A percentile compares a stretch with the other conserved stretches of the same genome.
phyloP scores from a whole-genome alignment of 2,113 vertebrate species.

The Siniperca knerii region DNA sequence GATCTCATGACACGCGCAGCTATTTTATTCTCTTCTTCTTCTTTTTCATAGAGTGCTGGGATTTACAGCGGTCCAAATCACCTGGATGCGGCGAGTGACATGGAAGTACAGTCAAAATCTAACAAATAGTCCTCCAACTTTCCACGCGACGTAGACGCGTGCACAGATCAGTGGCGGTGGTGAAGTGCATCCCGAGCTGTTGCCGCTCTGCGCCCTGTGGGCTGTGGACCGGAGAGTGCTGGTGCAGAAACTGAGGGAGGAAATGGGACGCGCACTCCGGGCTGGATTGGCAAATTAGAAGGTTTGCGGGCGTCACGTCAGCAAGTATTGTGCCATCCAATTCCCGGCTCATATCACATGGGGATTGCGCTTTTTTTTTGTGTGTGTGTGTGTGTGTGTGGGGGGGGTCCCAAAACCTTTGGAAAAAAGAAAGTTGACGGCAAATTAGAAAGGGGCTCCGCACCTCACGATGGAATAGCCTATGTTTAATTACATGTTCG shows the following conservation, averaged over 20 bases:
- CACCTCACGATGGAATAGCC: background rate
- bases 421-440: constrained; percentile 10
- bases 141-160: constrained; percentile 24
- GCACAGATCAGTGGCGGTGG: background rate
- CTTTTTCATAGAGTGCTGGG: constrained; percentile 12
- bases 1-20: constrained; percentile 9
- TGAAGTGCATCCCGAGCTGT: constrained; percentile 29
- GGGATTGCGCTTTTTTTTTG: background rate
- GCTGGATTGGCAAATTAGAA: constrained; percentile 64
- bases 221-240: constrained; percentile 49
- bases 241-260: constrained; percentile 40
- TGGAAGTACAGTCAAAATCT: background rate
- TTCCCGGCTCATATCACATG: constrained; percentile 25
- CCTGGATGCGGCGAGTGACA: constrained; percentile 5
- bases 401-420: background rate
- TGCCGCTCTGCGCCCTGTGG: constrained; percentile 50
- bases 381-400: too few species aligned
- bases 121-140: constrained; percentile 60
- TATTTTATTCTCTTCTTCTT: constrained; percentile 14
- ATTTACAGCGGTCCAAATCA: constrained; percentile 1
- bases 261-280: constrained; percentile 29
- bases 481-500: constrained; percentile 30
- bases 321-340: constrained; percentile 54
- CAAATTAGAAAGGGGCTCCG: background rate
- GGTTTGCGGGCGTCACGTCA: constrained; percentile 69